Evolutionary conservation across 2,113 vertebrate genomes (phyloP).

Genomic region (Archilochus colubris): DNA sequence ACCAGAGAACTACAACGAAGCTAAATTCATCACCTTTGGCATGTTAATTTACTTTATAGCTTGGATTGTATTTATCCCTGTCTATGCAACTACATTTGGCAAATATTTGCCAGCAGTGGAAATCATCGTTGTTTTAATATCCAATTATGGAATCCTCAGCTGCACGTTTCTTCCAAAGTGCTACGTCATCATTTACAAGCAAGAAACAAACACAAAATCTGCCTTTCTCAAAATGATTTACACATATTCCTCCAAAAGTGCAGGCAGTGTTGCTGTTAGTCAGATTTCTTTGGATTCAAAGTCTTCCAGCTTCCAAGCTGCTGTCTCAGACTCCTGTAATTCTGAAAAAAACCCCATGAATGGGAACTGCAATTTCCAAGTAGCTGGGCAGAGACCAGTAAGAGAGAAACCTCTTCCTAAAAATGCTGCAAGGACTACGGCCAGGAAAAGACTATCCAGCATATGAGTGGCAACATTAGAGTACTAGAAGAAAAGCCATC

Average conservation of each 20-base stretch:
- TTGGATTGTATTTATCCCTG: conserved; percentile 87
- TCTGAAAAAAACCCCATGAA: conserved; percentile 35
- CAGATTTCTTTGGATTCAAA: conserved; percentile 64
- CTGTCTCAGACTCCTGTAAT: not conserved
- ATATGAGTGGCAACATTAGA: conserved; percentile 57
- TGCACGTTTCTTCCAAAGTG: conserved; percentile 91
- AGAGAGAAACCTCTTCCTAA: not conserved
- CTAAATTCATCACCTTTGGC: conserved; percentile 91
- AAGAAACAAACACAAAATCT: conserved; percentile 84
- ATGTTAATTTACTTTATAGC: conserved; percentile 92
- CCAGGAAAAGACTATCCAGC: conserved; percentile 76
- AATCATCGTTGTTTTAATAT: conserved; percentile 89
- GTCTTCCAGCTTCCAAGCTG: not conserved
- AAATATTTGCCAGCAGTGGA: conserved; percentile 87
- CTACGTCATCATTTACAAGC: conserved; percentile 87
- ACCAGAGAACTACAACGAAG: conserved; percentile 89
- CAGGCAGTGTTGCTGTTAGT: conserved; percentile 64
- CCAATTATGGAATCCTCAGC: conserved; percentile 86
- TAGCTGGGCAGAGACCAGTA: not conserved
- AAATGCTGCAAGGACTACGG: not conserved
- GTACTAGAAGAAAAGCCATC: not conserved
- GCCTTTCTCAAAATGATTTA: conserved; percentile 86
- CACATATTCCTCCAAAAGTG: conserved; percentile 80
- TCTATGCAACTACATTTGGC: conserved; percentile 84
- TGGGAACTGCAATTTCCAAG: conserved; percentile 42